These are phyloP conservation scores for Anoplius nigerrimus DNA, from an alignment of 2,888 invertebrate genomes.

Conservation along the genomic window DNA sequence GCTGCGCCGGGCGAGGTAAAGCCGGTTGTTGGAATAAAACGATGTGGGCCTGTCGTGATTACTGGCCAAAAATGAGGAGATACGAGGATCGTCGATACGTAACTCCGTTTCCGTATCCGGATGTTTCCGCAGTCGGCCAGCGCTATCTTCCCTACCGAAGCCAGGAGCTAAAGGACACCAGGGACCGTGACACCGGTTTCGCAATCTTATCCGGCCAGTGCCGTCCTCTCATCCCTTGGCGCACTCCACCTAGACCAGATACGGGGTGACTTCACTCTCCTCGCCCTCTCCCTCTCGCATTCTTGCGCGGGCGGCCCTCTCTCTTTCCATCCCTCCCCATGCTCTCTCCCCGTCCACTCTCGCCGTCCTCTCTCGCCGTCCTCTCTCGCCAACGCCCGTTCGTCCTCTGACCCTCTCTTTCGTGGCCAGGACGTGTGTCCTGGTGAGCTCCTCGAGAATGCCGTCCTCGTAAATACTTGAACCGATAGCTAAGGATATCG, in stretches of 20 bases:
- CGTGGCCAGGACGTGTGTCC: conserved; percentile 37
- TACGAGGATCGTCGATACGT: conserved; percentile 58
- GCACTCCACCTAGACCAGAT: conserved; percentile 45
- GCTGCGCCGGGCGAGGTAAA: background rate
- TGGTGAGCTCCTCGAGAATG: conserved; percentile 34
- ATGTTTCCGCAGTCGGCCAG: conserved; percentile 59
- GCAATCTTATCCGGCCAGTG: conserved; percentile 64
- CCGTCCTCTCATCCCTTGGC: conserved; percentile 41
- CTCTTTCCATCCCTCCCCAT: conserved; percentile 18
- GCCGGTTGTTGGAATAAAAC: background rate
- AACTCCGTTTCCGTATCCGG: conserved; percentile 58
- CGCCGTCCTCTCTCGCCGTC: background rate
- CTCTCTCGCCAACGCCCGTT: conserved; percentile 14
- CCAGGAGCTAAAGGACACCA: conserved; percentile 67
- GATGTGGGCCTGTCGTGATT: conserved; percentile 52
- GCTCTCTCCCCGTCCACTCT: background rate
- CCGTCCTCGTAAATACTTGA: conserved; percentile 62
- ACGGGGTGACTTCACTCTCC: conserved; percentile 27
- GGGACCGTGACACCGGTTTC: conserved; percentile 64
- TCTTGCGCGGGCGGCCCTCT: background rate
- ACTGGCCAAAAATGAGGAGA: conserved; percentile 60
- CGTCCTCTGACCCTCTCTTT: conserved; percentile 17
- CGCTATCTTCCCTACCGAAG: conserved; percentile 54
- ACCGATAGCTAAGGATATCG: conserved; percentile 62
- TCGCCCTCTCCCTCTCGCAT: conserved; percentile 21